These are phyloP conservation scores for Oegoconia quadripuncta DNA, from an alignment of 2,888 invertebrate genomes.

Conservation along the genomic window DNA sequence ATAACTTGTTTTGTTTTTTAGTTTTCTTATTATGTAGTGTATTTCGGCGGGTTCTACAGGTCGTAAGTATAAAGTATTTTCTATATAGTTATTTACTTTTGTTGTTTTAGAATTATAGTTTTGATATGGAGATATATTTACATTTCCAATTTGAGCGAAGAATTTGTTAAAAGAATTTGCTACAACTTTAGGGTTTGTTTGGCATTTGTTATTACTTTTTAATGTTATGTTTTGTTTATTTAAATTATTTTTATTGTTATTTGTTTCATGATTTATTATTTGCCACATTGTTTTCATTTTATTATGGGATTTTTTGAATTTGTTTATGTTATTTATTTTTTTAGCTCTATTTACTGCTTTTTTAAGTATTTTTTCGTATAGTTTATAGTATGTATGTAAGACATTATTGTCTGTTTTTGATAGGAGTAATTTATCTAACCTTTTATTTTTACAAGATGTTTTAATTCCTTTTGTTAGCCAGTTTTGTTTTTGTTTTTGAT, in stretches of 20 bases:
- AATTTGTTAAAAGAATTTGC: constrained; percentile 13
- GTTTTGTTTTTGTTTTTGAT: not conserved
- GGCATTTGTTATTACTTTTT: not conserved
- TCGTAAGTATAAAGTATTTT: constrained; percentile 7
- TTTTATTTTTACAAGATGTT: constrained; percentile 10
- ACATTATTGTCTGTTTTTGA: constrained; percentile 7
- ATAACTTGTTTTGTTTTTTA: not conserved
- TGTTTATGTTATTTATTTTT: constrained; percentile 10
- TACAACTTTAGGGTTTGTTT: constrained; percentile 7
- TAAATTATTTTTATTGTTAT: constrained; percentile 2
- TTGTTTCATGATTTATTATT: constrained; percentile 8
- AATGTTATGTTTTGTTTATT: constrained; percentile 2
- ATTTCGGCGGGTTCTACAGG: constrained; percentile 7
- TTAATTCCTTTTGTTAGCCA: constrained; percentile 2
- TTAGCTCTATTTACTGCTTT: constrained; percentile 3
- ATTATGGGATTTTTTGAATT: constrained; percentile 9
- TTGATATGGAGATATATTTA: not conserved
- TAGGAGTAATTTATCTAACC: constrained; percentile 6
- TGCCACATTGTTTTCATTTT: constrained; percentile 15
- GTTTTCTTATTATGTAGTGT: constrained; percentile 5
- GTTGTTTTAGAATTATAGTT: not conserved
- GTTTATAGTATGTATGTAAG: constrained; percentile 5
- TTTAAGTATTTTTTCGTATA: constrained; percentile 10
- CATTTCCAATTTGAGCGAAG: constrained; percentile 9
- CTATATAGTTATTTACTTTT: too few species aligned